These are phyloP conservation scores for Copidosoma aretas DNA, from an alignment of 2,888 invertebrate species.

Conservation along the genomic window DNA sequence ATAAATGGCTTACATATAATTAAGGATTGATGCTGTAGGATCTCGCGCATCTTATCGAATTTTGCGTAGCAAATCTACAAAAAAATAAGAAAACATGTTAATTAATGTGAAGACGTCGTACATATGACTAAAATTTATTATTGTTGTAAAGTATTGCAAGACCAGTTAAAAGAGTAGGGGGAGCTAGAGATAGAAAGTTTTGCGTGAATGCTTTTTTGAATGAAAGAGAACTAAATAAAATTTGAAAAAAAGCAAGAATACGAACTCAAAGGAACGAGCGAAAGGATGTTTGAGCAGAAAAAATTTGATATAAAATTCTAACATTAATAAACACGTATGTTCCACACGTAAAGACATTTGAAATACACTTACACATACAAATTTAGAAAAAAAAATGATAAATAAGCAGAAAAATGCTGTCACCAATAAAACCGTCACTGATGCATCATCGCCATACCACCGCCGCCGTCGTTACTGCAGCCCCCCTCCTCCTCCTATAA, in stretches of 20 bases:
- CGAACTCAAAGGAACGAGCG: constrained; percentile 19
- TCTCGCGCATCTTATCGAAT: constrained; percentile 48
- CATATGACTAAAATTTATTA: no score
- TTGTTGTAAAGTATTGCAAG: constrained; percentile 3
- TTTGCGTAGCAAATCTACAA: constrained; percentile 44
- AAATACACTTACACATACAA: background rate
- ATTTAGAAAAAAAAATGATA: constrained; percentile 32
- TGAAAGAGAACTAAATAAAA: constrained; percentile 36
- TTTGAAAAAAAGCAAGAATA: constrained; percentile 16
- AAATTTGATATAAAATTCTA: constrained; percentile 6
- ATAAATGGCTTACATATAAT: constrained; percentile 34
- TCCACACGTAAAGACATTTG: no score
- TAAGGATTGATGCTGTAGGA: constrained; percentile 49
- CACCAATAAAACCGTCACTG: no score
- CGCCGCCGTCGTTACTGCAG: constrained; percentile 41
- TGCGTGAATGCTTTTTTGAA: constrained; percentile 39
- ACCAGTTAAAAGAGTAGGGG: constrained; percentile 28
- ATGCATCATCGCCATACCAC: constrained; percentile 3
- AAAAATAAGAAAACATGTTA: constrained; percentile 14
- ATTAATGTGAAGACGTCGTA: constrained; percentile 19
- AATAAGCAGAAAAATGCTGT: constrained; percentile 15
- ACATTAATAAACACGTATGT: background rate
- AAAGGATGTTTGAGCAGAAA: constrained; percentile 24
- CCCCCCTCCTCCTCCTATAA: constrained; percentile 10
- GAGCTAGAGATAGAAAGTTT: constrained; percentile 42